These are phyloP conservation scores for Platypus cylindrus DNA, from an alignment of 2,888 invertebrate genomes.

Conservation along the genomic window DNA sequence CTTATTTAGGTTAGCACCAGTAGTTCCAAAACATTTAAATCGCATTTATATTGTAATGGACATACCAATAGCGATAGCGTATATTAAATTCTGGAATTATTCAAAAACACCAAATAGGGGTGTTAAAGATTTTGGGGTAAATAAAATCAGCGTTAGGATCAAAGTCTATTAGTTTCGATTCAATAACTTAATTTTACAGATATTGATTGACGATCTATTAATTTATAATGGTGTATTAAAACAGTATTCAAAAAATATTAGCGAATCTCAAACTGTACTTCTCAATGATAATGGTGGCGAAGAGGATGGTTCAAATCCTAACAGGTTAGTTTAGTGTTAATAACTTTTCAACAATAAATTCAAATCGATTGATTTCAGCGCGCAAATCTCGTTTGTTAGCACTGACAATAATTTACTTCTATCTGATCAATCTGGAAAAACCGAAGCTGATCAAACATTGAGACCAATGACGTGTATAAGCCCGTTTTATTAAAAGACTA, in stretches of 20 bases:
- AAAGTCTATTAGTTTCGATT: too few species aligned
- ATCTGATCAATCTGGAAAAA: conserved; percentile 17
- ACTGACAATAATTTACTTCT: conserved; percentile 14
- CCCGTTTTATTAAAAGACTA: conserved; percentile 22
- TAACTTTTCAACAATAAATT: not conserved
- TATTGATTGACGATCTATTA: conserved; percentile 68
- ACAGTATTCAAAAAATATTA: conserved; percentile 19
- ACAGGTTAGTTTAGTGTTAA: conserved; percentile 3
- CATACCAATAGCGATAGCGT: conserved; percentile 55
- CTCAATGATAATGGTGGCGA: conserved; percentile 22
- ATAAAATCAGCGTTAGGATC: too few species aligned
- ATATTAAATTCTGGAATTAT: conserved; percentile 75
- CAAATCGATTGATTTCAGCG: not conserved
- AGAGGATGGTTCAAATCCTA: conserved; percentile 11
- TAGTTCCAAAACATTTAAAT: conserved; percentile 50
- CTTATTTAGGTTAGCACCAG: conserved; percentile 68
- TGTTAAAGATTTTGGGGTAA: conserved; percentile 71
- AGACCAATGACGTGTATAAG: conserved; percentile 32
- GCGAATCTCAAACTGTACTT: conserved; percentile 24
- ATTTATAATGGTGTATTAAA: conserved; percentile 57
- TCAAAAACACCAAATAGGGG: conserved; percentile 64
- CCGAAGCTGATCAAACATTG: conserved; percentile 29
- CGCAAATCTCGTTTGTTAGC: not conserved
- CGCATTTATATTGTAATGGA: conserved; percentile 71
- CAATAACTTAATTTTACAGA: too few species aligned